Evolutionary conservation across 2,888 invertebrate species (phyloP).

Genomic region (Ferrisia virgata): DNA sequence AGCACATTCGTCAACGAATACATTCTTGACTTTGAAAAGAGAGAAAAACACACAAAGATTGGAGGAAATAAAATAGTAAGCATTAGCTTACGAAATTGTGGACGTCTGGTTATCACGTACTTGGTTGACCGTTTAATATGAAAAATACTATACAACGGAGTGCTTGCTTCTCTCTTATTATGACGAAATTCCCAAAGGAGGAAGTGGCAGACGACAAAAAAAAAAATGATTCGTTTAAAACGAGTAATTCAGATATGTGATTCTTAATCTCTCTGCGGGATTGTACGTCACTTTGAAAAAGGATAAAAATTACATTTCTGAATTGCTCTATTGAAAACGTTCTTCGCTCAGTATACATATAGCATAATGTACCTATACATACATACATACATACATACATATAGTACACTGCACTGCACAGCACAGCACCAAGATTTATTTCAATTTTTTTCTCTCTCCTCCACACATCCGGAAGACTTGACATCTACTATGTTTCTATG

Average conservation of each 20-base stretch:
- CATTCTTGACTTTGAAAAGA: not conserved
- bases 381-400: not conserved
- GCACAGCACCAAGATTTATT: not conserved
- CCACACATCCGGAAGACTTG: not conserved
- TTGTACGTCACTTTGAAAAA: not conserved
- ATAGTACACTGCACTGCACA: too few relatives aligned
- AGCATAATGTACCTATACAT: not conserved
- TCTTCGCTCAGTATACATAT: not conserved
- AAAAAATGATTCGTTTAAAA: not conserved
- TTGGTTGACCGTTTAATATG: not conserved
- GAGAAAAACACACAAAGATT: not conserved
- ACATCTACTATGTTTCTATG: not conserved
- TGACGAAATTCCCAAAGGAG: not conserved
- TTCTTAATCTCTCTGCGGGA: not conserved
- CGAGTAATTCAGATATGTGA: not conserved
- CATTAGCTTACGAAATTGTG: not conserved
- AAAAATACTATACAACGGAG: not conserved
- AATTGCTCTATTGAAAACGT: not conserved
- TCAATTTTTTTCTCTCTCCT: not conserved
- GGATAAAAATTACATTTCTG: not conserved
- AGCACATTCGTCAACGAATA: not conserved
- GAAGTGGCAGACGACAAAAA: not conserved
- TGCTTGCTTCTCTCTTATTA: not conserved
- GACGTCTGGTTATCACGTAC: not conserved
- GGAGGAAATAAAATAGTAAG: not conserved